Conservation (phyloP, 2,888 invertebrate species). For the Pediacus dermestoides region DNA sequence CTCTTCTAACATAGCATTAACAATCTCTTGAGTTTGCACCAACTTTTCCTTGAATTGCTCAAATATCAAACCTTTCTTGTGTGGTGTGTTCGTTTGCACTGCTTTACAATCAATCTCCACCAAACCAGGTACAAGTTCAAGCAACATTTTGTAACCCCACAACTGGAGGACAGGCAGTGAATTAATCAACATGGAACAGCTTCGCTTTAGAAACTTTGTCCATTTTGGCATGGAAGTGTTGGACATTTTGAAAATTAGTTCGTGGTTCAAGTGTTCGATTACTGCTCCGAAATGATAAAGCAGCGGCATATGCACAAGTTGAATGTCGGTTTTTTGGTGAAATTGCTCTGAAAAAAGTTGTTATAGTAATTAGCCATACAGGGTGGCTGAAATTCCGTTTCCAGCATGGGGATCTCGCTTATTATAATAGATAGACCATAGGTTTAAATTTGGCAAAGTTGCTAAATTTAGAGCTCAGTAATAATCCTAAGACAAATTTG, state of each 20-base stretch:
- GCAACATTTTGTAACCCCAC: slow-evolving; percentile 51
- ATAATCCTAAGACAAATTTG: too few relatives aligned
- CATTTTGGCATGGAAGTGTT: slow-evolving; percentile 41
- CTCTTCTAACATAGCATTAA: slow-evolving; percentile 54
- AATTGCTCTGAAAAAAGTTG: slow-evolving; percentile 35
- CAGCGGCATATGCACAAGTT: slow-evolving; percentile 34
- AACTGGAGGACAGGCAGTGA: slow-evolving; percentile 49
- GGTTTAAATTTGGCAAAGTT: too few relatives aligned
- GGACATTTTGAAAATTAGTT: slow-evolving; percentile 36
- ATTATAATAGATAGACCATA: too few relatives aligned
- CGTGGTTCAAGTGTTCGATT: slow-evolving; percentile 31
- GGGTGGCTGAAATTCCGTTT: too few relatives aligned
- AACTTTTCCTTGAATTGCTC: slow-evolving; percentile 48
- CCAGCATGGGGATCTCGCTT: too few relatives aligned
- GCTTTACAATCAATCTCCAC: slow-evolving; percentile 50
- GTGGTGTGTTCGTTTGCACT: slow-evolving; percentile 48
- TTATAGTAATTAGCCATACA: too few relatives aligned
- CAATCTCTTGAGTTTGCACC: slow-evolving; percentile 49
- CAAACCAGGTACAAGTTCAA: slow-evolving; percentile 47
- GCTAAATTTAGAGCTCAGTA: too few relatives aligned
- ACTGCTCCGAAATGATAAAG: slow-evolving; percentile 39
- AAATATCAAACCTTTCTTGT: slow-evolving; percentile 48
- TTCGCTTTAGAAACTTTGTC: slow-evolving; percentile 45
- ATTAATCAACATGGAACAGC: slow-evolving; percentile 47
- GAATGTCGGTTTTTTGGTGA: slow-evolving; percentile 18